Percentiles rank a stretch among this genome's conserved stretches.
Conservation (phyloP, 2,797 vertebrate species). For the Meriones psammophilus region DNA sequence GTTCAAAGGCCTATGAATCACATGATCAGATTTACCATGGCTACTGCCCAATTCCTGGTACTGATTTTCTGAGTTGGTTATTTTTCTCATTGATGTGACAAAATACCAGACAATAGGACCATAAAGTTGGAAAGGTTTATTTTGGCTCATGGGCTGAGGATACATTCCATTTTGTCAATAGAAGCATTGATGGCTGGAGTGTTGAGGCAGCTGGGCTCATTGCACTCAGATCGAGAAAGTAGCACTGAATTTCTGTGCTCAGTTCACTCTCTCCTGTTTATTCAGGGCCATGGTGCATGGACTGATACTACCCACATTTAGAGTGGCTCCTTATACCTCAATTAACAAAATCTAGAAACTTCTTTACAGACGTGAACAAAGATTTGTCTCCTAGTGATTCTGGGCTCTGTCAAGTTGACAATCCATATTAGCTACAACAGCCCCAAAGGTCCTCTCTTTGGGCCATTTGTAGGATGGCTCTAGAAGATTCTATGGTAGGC, state of each 20-base stretch:
- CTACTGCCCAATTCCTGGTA: background rate
- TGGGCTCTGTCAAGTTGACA: background rate
- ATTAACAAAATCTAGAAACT: background rate
- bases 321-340: background rate
- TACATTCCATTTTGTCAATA: background rate
- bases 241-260: background rate
- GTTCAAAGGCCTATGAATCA: background rate
- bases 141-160: background rate
- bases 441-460: background rate
- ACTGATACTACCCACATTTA: background rate
- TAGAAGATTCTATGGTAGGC: background rate
- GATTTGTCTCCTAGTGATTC: background rate
- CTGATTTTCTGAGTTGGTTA: background rate
- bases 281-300: background rate
- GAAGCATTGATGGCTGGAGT: background rate
- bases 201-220: background rate
- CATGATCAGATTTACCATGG: background rate
- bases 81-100: background rate
- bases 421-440: background rate
- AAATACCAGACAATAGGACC: background rate
- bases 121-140: background rate
- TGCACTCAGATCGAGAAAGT: background rate
- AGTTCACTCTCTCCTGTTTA: background rate
- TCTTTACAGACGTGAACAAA: background rate
- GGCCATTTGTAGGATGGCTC: rapidly evolving